Percentiles rank a stretch among this genome's conserved stretches.
phyloP scores from a whole-genome alignment of 2,888 invertebrate genomes.

The Orthosia gothica region DNA sequence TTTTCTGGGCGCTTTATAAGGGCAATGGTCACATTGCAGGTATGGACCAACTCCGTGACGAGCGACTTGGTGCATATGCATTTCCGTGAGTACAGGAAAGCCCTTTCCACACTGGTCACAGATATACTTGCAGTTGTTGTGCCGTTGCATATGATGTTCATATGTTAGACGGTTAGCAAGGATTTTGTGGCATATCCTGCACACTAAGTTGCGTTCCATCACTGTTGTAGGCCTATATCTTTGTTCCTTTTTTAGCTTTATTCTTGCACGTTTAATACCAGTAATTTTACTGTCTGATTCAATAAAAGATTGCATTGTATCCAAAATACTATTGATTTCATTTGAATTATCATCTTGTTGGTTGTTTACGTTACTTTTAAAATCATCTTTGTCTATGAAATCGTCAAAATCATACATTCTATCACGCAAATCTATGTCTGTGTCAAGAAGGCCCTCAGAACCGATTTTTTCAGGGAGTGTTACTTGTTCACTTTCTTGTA shows the following conservation, averaged over 20 bases:
- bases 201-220: slow-evolving; percentile 68
- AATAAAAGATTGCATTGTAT: slow-evolving; percentile 57
- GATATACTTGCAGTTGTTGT: slow-evolving; percentile 80
- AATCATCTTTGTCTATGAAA: slow-evolving; percentile 42
- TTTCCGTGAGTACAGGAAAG: slow-evolving; percentile 75
- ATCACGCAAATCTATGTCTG: slow-evolving; percentile 1
- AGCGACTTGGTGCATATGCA: slow-evolving; percentile 80
- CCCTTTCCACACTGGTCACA: slow-evolving; percentile 87
- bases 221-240: not conserved
- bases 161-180: slow-evolving; percentile 80
- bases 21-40: slow-evolving; percentile 81
- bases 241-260: slow-evolving; percentile 33
- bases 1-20: slow-evolving; percentile 81
- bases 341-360: slow-evolving; percentile 18
- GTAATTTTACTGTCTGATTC: slow-evolving; percentile 17
- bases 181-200: slow-evolving; percentile 80
- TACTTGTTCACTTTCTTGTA: not conserved
- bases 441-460: not conserved
- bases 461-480: not conserved
- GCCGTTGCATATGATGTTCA: slow-evolving; percentile 84
- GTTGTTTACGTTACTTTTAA: not conserved
- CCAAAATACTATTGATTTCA: slow-evolving; percentile 50
- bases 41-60: slow-evolving; percentile 81
- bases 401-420: slow-evolving; percentile 48
- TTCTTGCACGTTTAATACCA: slow-evolving; percentile 6